phyloP scores from a whole-genome alignment of 2,797 vertebrate species.

The Acrossocheilus fasciatus region DNA sequence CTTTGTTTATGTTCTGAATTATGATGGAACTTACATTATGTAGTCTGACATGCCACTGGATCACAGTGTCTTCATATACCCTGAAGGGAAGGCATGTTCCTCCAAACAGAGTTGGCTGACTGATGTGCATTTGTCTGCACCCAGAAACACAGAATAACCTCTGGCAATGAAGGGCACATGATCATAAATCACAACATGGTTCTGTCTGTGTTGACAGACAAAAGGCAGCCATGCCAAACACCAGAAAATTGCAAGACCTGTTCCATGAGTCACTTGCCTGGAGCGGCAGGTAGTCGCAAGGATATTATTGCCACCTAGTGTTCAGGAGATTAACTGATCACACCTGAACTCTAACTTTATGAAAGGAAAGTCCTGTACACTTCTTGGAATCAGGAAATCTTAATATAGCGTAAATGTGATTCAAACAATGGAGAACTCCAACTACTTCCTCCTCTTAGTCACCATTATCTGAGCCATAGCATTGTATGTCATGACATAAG shows the following conservation, averaged over 20 bases:
- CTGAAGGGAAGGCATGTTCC: slow-evolving; percentile 42
- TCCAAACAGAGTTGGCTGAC: slow-evolving; percentile 31
- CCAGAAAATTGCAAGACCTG: slow-evolving; percentile 65
- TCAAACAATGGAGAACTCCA: background rate
- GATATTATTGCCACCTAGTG: slow-evolving; percentile 59
- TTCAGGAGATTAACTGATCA: slow-evolving; percentile 45
- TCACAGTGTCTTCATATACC: slow-evolving; percentile 38
- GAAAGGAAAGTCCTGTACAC: background rate
- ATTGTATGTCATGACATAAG: background rate
- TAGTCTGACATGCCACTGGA: background rate
- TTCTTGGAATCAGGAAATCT: slow-evolving; percentile 1
- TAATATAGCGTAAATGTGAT: background rate
- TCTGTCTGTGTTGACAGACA: slow-evolving; percentile 70
- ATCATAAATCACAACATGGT: slow-evolving; percentile 73
- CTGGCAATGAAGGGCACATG: slow-evolving; percentile 61
- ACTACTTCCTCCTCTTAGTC: background rate
- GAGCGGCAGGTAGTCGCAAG: slow-evolving; percentile 50
- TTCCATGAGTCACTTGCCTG: slow-evolving; percentile 63
- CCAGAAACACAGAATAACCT: slow-evolving; percentile 59
- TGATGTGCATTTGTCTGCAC: slow-evolving; percentile 62
- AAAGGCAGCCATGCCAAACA: slow-evolving; percentile 62
- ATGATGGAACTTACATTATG: background rate
- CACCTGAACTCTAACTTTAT: slow-evolving; percentile 25
- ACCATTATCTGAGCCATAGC: background rate
- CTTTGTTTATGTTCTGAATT: slow-evolving; percentile 10